phyloP scores from a whole-genome alignment of 2,888 invertebrate species.

The Xylophagus ater region DNA sequence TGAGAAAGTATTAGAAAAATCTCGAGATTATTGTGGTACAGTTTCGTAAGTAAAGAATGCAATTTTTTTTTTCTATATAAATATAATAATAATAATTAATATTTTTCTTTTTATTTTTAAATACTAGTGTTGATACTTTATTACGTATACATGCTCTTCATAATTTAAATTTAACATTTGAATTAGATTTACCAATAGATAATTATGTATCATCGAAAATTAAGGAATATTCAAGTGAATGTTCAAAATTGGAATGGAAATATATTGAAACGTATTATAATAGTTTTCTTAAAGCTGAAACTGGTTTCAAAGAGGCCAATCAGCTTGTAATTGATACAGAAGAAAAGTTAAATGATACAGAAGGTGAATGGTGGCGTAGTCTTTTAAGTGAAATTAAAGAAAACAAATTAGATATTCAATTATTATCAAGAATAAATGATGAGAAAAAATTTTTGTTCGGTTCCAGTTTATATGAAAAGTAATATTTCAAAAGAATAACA shows the following conservation, averaged over 20 bases:
- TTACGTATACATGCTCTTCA: slow-evolving; percentile 55
- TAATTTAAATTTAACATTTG: slow-evolving; percentile 47
- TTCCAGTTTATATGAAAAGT: neutral
- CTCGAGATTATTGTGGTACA: slow-evolving; percentile 27
- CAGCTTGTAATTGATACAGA: slow-evolving; percentile 2
- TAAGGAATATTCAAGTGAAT: slow-evolving; percentile 32
- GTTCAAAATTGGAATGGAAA: slow-evolving; percentile 44
- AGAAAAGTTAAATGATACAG: slow-evolving; percentile 4
- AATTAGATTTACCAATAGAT: neutral
- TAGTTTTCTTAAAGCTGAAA: slow-evolving; percentile 20
- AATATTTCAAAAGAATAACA: too few relatives aligned
- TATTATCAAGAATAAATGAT: slow-evolving; percentile 27
- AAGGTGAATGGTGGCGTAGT: slow-evolving; percentile 18
- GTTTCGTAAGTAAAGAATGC: slow-evolving; percentile 23
- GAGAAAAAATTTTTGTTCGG: slow-evolving; percentile 1
- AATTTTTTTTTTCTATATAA: neutral
- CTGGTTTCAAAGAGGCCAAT: slow-evolving; percentile 4
- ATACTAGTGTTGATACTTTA: slow-evolving; percentile 50
- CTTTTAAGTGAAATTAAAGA: slow-evolving; percentile 9
- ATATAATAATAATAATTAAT: slow-evolving; percentile 17
- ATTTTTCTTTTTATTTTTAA: slow-evolving; percentile 8
- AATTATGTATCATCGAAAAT: slow-evolving; percentile 24
- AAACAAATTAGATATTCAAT: slow-evolving; percentile 13
- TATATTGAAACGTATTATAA: slow-evolving; percentile 40
- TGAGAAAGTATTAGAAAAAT: slow-evolving; percentile 46